These are phyloP conservation scores for Dermochelys coriacea DNA, from an alignment of 2,797 vertebrate species.

Conservation along the genomic window DNA sequence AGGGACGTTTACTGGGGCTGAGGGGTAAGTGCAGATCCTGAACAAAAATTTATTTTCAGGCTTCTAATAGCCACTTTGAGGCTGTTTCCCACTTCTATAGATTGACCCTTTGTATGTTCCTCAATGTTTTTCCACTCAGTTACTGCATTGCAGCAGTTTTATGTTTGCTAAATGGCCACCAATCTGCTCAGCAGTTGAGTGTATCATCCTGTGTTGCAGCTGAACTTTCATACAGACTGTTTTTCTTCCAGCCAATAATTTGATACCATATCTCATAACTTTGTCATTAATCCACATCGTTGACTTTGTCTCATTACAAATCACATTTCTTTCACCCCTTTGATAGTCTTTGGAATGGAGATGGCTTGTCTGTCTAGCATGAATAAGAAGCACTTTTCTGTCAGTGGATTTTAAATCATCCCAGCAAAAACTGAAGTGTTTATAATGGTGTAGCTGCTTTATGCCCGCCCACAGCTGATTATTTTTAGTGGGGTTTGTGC, in stretches of 20 bases:
- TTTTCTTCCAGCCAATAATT: conserved; percentile 79
- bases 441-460: conserved; percentile 45
- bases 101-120: conserved; percentile 81
- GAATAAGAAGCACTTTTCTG: conserved; percentile 55
- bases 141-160: conserved; percentile 83
- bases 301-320: conserved; percentile 75
- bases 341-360: conserved; percentile 80
- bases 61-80: conserved; percentile 82
- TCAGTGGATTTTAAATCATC: conserved; percentile 50
- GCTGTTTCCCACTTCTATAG: conserved; percentile 79
- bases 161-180: conserved; percentile 82
- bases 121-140: conserved; percentile 80
- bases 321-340: conserved; percentile 79
- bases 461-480: conserved; percentile 40
- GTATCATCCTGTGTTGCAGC: conserved; percentile 82
- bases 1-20: conserved; percentile 91
- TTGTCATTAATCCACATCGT: conserved; percentile 82
- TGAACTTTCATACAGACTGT: conserved; percentile 81
- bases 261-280: conserved; percentile 77
- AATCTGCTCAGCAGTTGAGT: conserved; percentile 82
- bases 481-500: conserved; percentile 7
- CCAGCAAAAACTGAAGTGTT: conserved; percentile 39
- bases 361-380: conserved; percentile 86
- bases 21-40: conserved; percentile 88
- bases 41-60: conserved; percentile 78